A percentile compares a stretch with the other conserved stretches of the same genome.
These are phyloP conservation scores for Chymomyza procnemis DNA, from an alignment of 2,888 invertebrate species.

Conservation along the genomic window DNA sequence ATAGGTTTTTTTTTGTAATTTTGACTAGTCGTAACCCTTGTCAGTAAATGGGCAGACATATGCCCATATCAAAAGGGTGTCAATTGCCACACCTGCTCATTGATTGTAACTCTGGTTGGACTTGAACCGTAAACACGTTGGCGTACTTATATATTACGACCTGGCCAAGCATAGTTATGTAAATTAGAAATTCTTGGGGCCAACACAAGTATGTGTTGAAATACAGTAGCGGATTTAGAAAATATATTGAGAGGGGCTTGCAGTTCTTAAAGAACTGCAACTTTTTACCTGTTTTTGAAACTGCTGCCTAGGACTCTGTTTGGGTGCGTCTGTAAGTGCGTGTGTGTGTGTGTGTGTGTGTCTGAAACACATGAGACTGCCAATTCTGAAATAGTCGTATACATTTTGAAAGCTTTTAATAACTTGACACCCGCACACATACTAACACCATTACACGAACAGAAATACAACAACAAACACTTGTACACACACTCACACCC, in stretches of 20 bases:
- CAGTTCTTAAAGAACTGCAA: too few relatives aligned
- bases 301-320: too few relatives aligned
- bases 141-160: neutral
- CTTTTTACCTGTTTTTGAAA: too few relatives aligned
- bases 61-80: neutral
- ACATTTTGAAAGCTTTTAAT: slow-evolving; percentile 65
- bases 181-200: neutral
- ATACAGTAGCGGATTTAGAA: neutral
- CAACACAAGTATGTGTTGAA: neutral
- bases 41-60: neutral
- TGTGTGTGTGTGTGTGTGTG: neutral
- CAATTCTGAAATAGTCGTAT: neutral
- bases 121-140: neutral
- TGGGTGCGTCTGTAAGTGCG: neutral
- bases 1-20: neutral
- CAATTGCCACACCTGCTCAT: neutral
- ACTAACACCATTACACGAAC: neutral
- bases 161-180: neutral
- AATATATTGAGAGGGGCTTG: too few relatives aligned
- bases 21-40: neutral
- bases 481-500: neutral
- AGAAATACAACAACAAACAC: slow-evolving; percentile 12
- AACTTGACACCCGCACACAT: slow-evolving; percentile 57
- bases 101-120: neutral
- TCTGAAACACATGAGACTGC: slow-evolving; percentile 14